These are phyloP conservation scores for Microtus ochrogaster DNA, from an alignment of 2,113 vertebrate species.

Conservation along the genomic window DNA sequence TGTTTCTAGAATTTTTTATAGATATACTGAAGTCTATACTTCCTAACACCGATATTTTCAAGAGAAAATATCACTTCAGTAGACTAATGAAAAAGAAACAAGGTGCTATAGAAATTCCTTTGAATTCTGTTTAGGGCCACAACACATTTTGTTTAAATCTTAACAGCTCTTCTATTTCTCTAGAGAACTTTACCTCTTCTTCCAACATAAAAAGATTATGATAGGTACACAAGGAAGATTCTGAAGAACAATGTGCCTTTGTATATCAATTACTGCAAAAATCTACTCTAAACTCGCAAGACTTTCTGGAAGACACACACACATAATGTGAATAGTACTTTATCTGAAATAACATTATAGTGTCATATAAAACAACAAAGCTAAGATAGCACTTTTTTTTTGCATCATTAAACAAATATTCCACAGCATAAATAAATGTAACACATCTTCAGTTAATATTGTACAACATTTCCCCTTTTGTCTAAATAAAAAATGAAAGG, in stretches of 20 bases:
- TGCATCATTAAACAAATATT: too few species aligned
- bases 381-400: conserved; percentile 25
- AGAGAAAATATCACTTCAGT: neutral
- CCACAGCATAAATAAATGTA: too few species aligned
- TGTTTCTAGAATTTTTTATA: conserved; percentile 14
- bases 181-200: conserved; percentile 41
- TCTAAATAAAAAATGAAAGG: too few species aligned
- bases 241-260: conserved; percentile 4
- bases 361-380: conserved; percentile 49
- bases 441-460: too few species aligned
- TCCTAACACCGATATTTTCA: conserved; percentile 14
- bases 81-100: neutral
- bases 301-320: conserved; percentile 26
- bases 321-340: conserved; percentile 38
- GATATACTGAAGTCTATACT: neutral
- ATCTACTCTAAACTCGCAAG: conserved; percentile 53
- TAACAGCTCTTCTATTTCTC: conserved; percentile 50
- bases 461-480: too few species aligned
- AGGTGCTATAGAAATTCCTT: neutral
- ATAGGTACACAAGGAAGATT: neutral
- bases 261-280: neutral
- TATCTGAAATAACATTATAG: conserved; percentile 54
- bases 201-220: neutral
- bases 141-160: neutral
- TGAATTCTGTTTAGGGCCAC: neutral